A percentile compares a stretch with the other conserved stretches of the same genome.
phyloP scores from a whole-genome alignment of 2,113 vertebrate genomes.

The Tichodroma muraria region DNA sequence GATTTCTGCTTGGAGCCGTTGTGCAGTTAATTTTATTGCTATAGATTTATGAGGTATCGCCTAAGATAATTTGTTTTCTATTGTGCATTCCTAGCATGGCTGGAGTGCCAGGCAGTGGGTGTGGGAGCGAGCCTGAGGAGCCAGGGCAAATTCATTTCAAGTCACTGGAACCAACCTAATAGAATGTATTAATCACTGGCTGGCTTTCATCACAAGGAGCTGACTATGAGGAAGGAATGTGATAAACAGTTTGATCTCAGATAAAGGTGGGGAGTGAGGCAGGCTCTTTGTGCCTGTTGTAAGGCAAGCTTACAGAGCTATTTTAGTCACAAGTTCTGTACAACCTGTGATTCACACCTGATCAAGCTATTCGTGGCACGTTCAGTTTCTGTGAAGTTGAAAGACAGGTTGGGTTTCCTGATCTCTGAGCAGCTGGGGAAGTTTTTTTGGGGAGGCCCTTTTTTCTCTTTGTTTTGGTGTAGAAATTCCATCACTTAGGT shows the following conservation, averaged over 20 bases:
- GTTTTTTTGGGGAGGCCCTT: background rate
- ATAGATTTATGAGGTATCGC: slow-evolving; percentile 41
- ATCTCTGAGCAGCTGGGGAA: background rate
- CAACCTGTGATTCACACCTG: slow-evolving; percentile 52
- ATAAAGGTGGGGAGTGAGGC: slow-evolving; percentile 28
- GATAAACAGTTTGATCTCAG: slow-evolving; percentile 41
- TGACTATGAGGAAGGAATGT: slow-evolving; percentile 50
- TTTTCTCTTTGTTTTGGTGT: background rate
- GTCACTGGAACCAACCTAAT: slow-evolving; percentile 49
- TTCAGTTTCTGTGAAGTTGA: slow-evolving; percentile 18
- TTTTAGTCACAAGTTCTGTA: slow-evolving; percentile 46
- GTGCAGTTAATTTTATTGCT: slow-evolving; percentile 19
- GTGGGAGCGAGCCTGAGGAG: slow-evolving; percentile 46
- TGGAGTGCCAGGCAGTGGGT: slow-evolving; percentile 55
- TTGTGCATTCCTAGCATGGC: slow-evolving; percentile 50
- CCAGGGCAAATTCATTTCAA: slow-evolving; percentile 43
- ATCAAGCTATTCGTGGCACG: slow-evolving; percentile 9
- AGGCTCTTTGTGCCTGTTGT: background rate
- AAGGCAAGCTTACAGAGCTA: slow-evolving; percentile 11
- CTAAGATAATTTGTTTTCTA: slow-evolving; percentile 30
- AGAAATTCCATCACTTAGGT: background rate
- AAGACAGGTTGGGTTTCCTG: slow-evolving; percentile 39
- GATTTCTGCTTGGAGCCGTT: background rate
- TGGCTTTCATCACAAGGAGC: slow-evolving; percentile 30
- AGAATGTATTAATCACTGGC: slow-evolving; percentile 51